phyloP scores from a whole-genome alignment of 2,797 vertebrate genomes.

The Tarsius wallacei region DNA sequence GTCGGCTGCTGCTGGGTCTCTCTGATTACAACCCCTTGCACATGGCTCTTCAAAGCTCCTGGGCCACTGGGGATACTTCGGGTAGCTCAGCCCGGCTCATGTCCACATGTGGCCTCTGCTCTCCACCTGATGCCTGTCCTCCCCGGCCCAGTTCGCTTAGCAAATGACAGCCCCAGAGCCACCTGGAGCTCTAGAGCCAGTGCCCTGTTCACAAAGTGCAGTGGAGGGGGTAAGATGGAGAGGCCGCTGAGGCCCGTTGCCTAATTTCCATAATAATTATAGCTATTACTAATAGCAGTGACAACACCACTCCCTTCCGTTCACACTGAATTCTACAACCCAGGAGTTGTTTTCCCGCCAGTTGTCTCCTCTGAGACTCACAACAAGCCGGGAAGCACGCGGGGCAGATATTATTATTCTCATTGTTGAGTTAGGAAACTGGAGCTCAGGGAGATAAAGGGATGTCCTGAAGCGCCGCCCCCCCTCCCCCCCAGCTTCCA shows the following conservation, averaged over 20 bases:
- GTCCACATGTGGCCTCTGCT: rapidly evolving
- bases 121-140: rapidly evolving
- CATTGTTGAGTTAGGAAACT: neutral
- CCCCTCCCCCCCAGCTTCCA: neutral
- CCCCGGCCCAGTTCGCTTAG: neutral
- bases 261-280: slow-evolving; percentile 86
- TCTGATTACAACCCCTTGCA: neutral
- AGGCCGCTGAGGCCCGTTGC: slow-evolving; percentile 62
- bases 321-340: slow-evolving; percentile 6
- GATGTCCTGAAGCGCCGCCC: neutral
- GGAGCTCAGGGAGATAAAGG: neutral
- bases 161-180: neutral
- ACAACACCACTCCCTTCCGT: slow-evolving; percentile 68
- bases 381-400: neutral
- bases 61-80: neutral
- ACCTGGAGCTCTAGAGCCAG: neutral
- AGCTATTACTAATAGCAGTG: slow-evolving; percentile 76
- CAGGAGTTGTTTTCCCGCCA: slow-evolving; percentile 19
- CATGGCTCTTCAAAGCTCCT: neutral
- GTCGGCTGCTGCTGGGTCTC: neutral
- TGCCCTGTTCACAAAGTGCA: neutral
- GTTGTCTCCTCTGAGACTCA: neutral
- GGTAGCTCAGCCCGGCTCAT: rapidly evolving
- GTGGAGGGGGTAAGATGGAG: neutral
- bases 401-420: neutral